A percentile compares a stretch with the other conserved stretches of the same genome.
These are phyloP conservation scores for Drosophila pachea DNA, from an alignment of 1,140 invertebrate genomes.

Conservation along the genomic window DNA sequence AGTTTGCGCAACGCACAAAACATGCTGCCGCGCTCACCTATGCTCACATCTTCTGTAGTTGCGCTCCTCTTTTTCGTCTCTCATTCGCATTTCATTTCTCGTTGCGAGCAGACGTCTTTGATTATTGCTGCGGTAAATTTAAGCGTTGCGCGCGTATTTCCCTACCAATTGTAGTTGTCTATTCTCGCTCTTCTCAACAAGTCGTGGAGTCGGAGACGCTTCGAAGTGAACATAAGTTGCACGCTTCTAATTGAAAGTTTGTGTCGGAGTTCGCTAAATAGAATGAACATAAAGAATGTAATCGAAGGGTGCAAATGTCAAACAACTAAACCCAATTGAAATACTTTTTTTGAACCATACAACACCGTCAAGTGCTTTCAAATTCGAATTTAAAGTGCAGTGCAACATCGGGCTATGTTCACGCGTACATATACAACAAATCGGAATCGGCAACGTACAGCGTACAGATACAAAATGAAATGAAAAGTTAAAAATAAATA, in stretches of 20 bases:
- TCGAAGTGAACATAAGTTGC: slow-evolving; percentile 35
- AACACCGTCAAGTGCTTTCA: slow-evolving; percentile 24
- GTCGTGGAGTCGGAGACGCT: slow-evolving; percentile 55
- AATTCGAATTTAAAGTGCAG: slow-evolving; percentile 38
- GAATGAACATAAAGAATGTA: slow-evolving; percentile 16
- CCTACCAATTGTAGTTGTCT: slow-evolving; percentile 37
- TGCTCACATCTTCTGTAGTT: slow-evolving; percentile 39
- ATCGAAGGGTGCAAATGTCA: slow-evolving; percentile 18
- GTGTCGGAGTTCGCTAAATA: slow-evolving; percentile 15
- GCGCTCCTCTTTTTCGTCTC: slow-evolving; percentile 34
- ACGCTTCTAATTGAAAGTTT: slow-evolving; percentile 50
- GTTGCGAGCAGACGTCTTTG: slow-evolving; percentile 43
- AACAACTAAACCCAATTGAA: slow-evolving; percentile 13
- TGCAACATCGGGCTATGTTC: slow-evolving; percentile 26
- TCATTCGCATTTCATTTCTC: slow-evolving; percentile 48
- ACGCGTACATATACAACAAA: slow-evolving; percentile 30
- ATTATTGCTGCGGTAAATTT: slow-evolving; percentile 40
- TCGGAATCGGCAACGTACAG: slow-evolving; percentile 31
- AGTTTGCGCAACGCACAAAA: slow-evolving; percentile 24
- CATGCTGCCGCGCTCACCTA: slow-evolving; percentile 9
- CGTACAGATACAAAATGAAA: slow-evolving; percentile 69
- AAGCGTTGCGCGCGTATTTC: slow-evolving; percentile 46
- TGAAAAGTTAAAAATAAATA: slow-evolving; percentile 77
- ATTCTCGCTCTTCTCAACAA: slow-evolving; percentile 60
- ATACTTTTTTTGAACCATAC: background rate